Conservation (phyloP, 1,140 invertebrate genomes). For the Caenorhabditis briggsae region DNA sequence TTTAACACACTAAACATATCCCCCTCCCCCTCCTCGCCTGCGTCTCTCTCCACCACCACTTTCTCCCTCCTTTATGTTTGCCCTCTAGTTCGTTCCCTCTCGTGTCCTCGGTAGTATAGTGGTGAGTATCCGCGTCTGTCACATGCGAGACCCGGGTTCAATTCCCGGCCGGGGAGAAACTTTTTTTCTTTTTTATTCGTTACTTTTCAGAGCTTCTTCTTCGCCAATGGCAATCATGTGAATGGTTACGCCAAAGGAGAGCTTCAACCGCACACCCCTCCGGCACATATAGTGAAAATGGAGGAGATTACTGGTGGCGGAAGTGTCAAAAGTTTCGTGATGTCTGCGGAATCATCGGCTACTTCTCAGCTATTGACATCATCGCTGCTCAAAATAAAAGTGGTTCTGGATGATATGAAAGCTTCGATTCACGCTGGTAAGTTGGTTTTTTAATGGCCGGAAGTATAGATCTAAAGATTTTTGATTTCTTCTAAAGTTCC, state of each 20-base stretch:
- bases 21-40: neutral
- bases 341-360: neutral
- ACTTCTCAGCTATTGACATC: constrained; percentile 4
- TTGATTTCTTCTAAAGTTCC: too few relatives aligned
- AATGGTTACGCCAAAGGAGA: constrained; percentile 61
- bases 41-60: too few relatives aligned
- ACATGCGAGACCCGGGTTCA: constrained; percentile 74
- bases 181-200: constrained; percentile 28
- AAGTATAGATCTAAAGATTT: neutral
- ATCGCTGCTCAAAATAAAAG: constrained; percentile 21
- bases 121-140: constrained; percentile 73
- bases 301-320: constrained; percentile 60
- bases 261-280: constrained; percentile 18
- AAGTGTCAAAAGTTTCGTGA: constrained; percentile 46
- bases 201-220: constrained; percentile 48
- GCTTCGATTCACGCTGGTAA: constrained; percentile 66
- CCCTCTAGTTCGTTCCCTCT: neutral
- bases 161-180: constrained; percentile 72
- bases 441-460: neutral
- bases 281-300: constrained; percentile 56
- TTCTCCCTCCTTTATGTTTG: neutral
- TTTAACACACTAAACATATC: too few relatives aligned
- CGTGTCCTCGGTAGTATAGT: constrained; percentile 71
- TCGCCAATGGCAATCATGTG: constrained; percentile 38
- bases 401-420: constrained; percentile 48